A percentile compares a stretch with the other conserved stretches of the same genome.
These are phyloP conservation scores for Drosophila neonasuta DNA, from an alignment of 2,888 invertebrate species.

Conservation along the genomic window DNA sequence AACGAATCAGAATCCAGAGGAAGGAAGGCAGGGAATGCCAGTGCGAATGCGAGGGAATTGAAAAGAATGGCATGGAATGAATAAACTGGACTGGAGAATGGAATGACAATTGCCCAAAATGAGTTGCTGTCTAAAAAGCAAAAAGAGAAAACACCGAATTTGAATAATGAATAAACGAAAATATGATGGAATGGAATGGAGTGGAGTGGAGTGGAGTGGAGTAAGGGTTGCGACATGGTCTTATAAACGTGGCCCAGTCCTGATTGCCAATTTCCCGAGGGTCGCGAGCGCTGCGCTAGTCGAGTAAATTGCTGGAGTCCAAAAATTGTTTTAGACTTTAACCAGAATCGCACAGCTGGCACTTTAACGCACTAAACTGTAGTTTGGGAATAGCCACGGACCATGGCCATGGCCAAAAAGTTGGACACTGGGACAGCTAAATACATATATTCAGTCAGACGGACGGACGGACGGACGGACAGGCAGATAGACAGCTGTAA, in stretches of 20 bases:
- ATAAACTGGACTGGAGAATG: slow-evolving; percentile 1
- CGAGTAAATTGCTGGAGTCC: slow-evolving; percentile 17
- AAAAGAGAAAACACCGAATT: slow-evolving; percentile 22
- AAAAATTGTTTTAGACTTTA: slow-evolving; percentile 26
- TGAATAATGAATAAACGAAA: slow-evolving; percentile 44
- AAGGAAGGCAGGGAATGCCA: neutral
- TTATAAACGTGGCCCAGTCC: neutral
- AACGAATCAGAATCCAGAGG: slow-evolving; percentile 9
- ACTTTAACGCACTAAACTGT: slow-evolving; percentile 39
- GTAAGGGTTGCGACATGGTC: neutral
- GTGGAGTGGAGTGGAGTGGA: neutral
- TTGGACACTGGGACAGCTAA: slow-evolving; percentile 7
- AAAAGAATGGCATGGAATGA: neutral
- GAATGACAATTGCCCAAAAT: slow-evolving; percentile 38
- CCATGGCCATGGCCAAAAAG: slow-evolving; percentile 30
- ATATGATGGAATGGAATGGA: slow-evolving; percentile 18
- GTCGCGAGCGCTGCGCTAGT: neutral
- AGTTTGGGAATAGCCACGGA: slow-evolving; percentile 40
- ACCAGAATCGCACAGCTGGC: slow-evolving; percentile 32
- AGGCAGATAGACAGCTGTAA: slow-evolving; percentile 14
- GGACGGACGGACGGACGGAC: neutral
- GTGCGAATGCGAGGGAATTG: neutral
- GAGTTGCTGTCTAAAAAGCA: slow-evolving; percentile 18
- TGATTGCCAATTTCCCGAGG: slow-evolving; percentile 27
- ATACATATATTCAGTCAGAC: neutral